Evolutionary conservation across 2,113 vertebrate genomes (phyloP).

Genomic region (Rhabdornis inornatus): DNA sequence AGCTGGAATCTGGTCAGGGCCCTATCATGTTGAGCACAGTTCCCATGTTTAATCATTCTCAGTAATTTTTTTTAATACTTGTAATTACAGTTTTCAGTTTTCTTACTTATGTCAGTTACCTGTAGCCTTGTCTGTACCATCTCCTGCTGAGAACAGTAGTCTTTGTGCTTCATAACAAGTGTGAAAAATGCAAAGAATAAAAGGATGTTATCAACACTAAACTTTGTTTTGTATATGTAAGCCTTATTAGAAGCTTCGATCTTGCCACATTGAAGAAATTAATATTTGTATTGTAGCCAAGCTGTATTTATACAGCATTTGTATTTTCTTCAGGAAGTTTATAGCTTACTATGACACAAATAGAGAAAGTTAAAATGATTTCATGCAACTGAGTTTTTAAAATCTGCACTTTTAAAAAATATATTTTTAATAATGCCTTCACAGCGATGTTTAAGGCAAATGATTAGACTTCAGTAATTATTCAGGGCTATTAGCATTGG

Average conservation of each 20-base stretch:
- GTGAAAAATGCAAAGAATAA: background rate
- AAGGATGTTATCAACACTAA: background rate
- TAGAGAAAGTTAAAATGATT: background rate
- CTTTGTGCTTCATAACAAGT: background rate
- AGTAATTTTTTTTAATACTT: background rate
- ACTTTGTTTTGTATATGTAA: background rate
- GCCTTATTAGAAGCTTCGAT: background rate
- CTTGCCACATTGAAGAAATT: background rate
- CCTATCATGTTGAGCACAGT: background rate
- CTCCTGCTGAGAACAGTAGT: background rate
- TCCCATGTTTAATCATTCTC: background rate
- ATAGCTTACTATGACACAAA: background rate
- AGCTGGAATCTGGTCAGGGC: background rate
- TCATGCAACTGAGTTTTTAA: background rate
- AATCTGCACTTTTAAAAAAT: background rate
- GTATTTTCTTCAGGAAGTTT: background rate
- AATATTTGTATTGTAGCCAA: background rate
- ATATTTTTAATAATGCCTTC: background rate
- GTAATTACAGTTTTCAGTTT: background rate
- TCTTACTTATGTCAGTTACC: background rate
- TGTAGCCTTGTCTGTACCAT: background rate
- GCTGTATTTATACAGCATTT: background rate
- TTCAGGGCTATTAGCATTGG: background rate
- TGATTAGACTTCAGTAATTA: background rate
- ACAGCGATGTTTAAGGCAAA: background rate